Evolutionary conservation across 2,888 invertebrate species (phyloP).

Genomic region (Ornithoptera priamus): DNA sequence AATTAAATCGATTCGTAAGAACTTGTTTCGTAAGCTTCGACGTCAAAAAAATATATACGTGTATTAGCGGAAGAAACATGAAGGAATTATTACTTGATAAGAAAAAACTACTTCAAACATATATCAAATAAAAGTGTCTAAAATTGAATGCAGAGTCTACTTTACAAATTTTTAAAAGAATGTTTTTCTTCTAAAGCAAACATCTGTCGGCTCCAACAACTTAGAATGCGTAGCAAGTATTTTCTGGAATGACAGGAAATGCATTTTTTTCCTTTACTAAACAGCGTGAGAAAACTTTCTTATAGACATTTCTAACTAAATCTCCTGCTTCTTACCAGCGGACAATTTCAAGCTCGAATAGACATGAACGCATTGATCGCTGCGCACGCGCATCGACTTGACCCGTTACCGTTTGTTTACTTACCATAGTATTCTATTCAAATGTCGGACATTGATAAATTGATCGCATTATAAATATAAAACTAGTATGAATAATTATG

Average conservation of each 20-base stretch:
- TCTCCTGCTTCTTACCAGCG: slow-evolving; percentile 11
- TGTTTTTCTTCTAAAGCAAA: slow-evolving; percentile 12
- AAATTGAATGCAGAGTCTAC: not conserved
- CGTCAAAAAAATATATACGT: no score
- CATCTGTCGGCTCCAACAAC: slow-evolving; percentile 5
- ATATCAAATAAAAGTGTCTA: not conserved
- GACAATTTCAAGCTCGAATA: slow-evolving; percentile 25
- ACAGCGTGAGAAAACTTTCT: slow-evolving; percentile 26
- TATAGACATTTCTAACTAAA: slow-evolving; percentile 20
- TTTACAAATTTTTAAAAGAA: slow-evolving; percentile 2
- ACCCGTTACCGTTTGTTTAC: slow-evolving; percentile 20
- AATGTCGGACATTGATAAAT: slow-evolving; percentile 24
- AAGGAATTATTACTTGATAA: not conserved
- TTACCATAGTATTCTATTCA: slow-evolving; percentile 15
- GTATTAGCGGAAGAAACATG: no score
- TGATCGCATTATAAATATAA: slow-evolving; percentile 9
- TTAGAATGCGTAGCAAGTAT: slow-evolving; percentile 13
- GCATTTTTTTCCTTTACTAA: slow-evolving; percentile 20
- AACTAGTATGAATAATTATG: not conserved
- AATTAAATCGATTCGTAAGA: not conserved
- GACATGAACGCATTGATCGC: slow-evolving; percentile 16
- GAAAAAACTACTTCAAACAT: not conserved
- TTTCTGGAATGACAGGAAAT: slow-evolving; percentile 22
- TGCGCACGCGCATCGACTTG: slow-evolving; percentile 15
- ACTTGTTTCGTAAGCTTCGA: no score